Evolutionary conservation across 2,113 vertebrate genomes (phyloP), one percentile per base, ranked within the genome.

Genomic region (Varanus salvator): DNA sequence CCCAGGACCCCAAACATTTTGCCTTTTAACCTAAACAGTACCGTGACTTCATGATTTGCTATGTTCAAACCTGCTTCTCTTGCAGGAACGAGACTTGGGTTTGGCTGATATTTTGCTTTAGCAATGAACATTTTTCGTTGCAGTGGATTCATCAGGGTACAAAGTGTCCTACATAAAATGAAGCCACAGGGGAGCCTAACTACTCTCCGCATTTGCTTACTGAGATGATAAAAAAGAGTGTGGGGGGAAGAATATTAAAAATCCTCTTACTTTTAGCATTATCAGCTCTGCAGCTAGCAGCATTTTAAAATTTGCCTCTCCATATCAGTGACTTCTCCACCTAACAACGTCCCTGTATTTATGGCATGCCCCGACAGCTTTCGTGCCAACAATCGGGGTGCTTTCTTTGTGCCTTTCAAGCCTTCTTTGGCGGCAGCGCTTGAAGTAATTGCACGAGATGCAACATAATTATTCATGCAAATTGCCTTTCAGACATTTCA

Each of bases 391-490:
- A 92, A 84, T 38, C 80, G 95, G 92, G 92, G 76, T 1, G 11
- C 75, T 52, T 9, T 72, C 69, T 48, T 92, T 94, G 86, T 87
- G 92, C 88, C 76, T 86, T 83, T 17, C 14, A 91, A 92, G 34
- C 1, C 44, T 50, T 48, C 68, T 86, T 54, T 12, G 23, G 1
- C 50, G 95, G 91, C 77, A 81, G 87, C 0, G 0, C 72, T 87
- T 89, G 90, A 95, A 94, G 95, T 95, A 94, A 94, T 93, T 87
- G 88, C 93, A 85, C 2, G 25, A 90, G 85, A 87, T 94, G 91
- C 87, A 92, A 77, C 93, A 75, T 91, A 95, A 76, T 95, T 95
- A 91, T 88, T 93, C 76, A 91, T 85, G 94, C 87, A 95, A 97
- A 95, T 93, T 92, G 89, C 44, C 92, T 92, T 68, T 85, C 69